Evolutionary conservation across 2,888 invertebrate species (phyloP).

Genomic region (Tachina grossa): DNA sequence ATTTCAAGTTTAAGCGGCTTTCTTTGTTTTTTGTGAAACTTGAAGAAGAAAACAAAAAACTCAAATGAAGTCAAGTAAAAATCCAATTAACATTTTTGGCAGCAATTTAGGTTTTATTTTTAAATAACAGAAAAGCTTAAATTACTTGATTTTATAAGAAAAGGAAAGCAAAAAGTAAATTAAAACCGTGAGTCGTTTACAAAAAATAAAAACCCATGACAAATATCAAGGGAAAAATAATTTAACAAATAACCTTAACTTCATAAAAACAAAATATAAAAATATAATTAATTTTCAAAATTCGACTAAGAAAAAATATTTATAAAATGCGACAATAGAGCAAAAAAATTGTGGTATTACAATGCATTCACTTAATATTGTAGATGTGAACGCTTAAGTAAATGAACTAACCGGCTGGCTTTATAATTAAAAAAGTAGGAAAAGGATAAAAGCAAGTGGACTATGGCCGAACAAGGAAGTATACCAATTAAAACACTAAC

Average conservation of each 20-base stretch:
- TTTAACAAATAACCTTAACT: slow-evolving; percentile 46
- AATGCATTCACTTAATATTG: slow-evolving; percentile 43
- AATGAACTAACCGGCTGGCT: not conserved
- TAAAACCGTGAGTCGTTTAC: slow-evolving; percentile 41
- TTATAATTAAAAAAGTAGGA: not conserved
- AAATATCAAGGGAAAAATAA: not conserved
- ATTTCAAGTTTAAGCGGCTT: slow-evolving; percentile 39
- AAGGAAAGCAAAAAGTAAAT: slow-evolving; percentile 57
- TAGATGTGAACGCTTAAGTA: not conserved
- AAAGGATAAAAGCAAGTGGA: not conserved
- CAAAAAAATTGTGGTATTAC: slow-evolving; percentile 41
- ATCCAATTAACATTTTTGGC: slow-evolving; percentile 65
- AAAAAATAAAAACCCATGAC: not conserved
- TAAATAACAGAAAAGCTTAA: not conserved
- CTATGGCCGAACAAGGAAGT: not conserved
- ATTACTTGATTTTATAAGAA: not conserved
- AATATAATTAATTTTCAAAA: slow-evolving; percentile 61
- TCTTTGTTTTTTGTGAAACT: not conserved
- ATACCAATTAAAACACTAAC: not conserved
- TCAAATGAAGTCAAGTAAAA: slow-evolving; percentile 32
- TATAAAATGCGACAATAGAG: slow-evolving; percentile 29
- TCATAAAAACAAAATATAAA: slow-evolving; percentile 54
- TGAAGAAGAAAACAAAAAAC: not conserved
- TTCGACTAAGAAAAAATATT: slow-evolving; percentile 2
- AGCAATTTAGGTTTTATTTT: slow-evolving; percentile 45